Evolutionary conservation across 2,113 vertebrate species (phyloP).

Genomic region (Phrynocephalus versicolor): DNA sequence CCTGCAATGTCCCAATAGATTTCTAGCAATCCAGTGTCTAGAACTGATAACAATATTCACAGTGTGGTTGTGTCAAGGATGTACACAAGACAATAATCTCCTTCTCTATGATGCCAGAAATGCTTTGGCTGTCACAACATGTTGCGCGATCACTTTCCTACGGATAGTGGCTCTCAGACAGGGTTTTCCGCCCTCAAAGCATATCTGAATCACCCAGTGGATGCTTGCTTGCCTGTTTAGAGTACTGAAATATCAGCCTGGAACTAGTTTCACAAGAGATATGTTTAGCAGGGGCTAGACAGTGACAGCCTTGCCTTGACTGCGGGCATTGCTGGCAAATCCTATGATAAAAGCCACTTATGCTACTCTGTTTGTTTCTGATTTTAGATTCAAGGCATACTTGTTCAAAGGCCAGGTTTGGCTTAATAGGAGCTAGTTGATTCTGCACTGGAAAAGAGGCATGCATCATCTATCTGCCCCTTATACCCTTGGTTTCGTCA

Average conservation of each 20-base stretch:
- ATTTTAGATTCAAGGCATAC: neutral
- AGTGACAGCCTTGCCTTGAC: neutral
- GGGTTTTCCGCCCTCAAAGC: neutral
- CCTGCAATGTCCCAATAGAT: slow-evolving; percentile 45
- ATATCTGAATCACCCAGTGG: neutral
- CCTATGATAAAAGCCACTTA: neutral
- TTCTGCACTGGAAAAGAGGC: no score
- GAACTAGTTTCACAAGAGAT: neutral
- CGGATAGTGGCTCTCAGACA: neutral
- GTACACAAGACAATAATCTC: slow-evolving; percentile 4
- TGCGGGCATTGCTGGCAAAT: neutral
- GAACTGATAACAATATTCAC: slow-evolving; percentile 17
- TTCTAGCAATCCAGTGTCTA: slow-evolving; percentile 39
- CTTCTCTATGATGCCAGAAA: slow-evolving; percentile 11
- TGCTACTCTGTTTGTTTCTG: neutral
- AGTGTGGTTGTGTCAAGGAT: neutral
- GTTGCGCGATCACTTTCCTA: slow-evolving; percentile 23
- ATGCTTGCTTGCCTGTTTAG: neutral
- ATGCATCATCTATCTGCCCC: no score
- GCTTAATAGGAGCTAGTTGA: neutral
- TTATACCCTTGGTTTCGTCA: no score
- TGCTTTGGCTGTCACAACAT: slow-evolving; percentile 22
- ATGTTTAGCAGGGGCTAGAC: neutral
- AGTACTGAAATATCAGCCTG: neutral
- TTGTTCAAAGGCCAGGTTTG: neutral